Percentiles rank a stretch among this genome's conserved stretches.
Conservation (phyloP, 2,113 vertebrate species). For the Hyperoodon ampullatus region DNA sequence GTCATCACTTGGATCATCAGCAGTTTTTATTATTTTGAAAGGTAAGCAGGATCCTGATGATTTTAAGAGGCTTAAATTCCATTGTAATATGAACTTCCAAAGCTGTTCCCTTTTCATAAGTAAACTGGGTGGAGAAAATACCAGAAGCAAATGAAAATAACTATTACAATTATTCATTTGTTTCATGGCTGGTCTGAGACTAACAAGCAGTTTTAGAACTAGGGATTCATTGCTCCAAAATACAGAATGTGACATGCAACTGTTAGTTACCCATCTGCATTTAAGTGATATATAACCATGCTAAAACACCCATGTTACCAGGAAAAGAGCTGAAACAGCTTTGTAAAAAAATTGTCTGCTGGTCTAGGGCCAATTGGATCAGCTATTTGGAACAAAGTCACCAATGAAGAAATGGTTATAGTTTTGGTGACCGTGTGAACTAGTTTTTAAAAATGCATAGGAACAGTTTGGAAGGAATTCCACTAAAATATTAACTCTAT, state of each 20-base stretch:
- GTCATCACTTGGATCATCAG: not conserved
- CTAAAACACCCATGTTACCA: not conserved
- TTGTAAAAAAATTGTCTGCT: not conserved
- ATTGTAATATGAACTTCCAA: slow-evolving; percentile 6
- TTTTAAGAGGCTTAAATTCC: slow-evolving; percentile 58
- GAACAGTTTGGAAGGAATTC: not conserved
- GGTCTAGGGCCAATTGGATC: not conserved
- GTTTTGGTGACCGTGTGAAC: not conserved
- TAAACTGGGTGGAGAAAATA: slow-evolving; percentile 45
- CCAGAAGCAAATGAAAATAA: slow-evolving; percentile 29
- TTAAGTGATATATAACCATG: not conserved
- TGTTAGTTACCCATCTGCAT: not conserved
- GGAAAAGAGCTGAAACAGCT: not conserved
- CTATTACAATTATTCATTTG: slow-evolving; percentile 9
- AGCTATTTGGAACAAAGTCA: not conserved
- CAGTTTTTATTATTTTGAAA: slow-evolving; percentile 52
- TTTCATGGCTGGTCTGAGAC: slow-evolving; percentile 6
- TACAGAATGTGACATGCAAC: not conserved
- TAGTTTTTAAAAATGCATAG: not conserved
- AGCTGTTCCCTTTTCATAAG: slow-evolving; percentile 43
- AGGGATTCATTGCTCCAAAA: not conserved
- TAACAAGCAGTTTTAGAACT: not conserved
- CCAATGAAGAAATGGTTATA: not conserved
- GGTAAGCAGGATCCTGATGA: not conserved
- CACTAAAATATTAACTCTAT: slow-evolving; percentile 44